These are phyloP conservation scores for Oeneis ivallda DNA, from an alignment of 2,888 invertebrate species.

Conservation along the genomic window DNA sequence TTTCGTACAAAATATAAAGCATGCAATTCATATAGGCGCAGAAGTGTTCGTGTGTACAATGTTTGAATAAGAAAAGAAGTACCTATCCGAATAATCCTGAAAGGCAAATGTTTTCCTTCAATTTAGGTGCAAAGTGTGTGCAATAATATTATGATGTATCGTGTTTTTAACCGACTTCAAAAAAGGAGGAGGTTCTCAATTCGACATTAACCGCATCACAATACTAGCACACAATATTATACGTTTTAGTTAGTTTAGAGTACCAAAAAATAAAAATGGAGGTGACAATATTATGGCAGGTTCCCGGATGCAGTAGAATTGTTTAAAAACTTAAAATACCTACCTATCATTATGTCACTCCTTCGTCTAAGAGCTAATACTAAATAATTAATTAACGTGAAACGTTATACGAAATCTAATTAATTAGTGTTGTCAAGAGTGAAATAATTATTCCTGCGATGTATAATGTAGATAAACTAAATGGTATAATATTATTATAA, in stretches of 20 bases:
- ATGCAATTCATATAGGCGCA: background rate
- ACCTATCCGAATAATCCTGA: background rate
- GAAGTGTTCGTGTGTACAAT: background rate
- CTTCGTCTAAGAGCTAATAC: background rate
- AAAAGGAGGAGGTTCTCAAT: too few relatives aligned
- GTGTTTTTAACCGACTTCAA: too few relatives aligned
- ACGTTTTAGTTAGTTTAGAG: too few relatives aligned
- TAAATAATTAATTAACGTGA: background rate
- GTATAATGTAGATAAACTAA: background rate
- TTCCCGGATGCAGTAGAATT: too few relatives aligned
- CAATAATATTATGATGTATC: background rate
- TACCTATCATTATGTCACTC: background rate
- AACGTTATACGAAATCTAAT: background rate
- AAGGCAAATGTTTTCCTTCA: background rate
- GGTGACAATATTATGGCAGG: too few relatives aligned
- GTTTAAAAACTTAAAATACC: too few relatives aligned
- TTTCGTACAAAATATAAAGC: background rate
- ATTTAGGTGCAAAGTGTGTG: background rate
- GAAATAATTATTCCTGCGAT: slow-evolving; percentile 3
- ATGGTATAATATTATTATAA: background rate
- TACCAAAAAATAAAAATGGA: too few relatives aligned
- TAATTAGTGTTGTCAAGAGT: background rate
- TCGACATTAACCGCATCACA: too few relatives aligned
- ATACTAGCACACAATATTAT: too few relatives aligned
- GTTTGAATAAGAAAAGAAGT: slow-evolving; percentile 5